Evolutionary conservation across 2,113 vertebrate genomes (phyloP), one percentile per base, ranked within the genome.

Genomic region (Albula goreensis): DNA sequence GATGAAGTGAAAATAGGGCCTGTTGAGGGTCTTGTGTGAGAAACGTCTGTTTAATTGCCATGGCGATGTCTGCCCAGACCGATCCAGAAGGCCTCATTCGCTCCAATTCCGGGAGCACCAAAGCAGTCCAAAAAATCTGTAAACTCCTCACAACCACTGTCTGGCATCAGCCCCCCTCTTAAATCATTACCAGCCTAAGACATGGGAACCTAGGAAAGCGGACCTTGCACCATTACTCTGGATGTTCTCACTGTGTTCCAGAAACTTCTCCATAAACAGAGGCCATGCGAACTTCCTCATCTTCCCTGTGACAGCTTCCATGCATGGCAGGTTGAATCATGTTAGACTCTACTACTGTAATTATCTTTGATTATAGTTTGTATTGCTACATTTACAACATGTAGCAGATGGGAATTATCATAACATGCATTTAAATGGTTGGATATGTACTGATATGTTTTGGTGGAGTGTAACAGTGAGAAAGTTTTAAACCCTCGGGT

Each of bases 141-240:
- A 74, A 78, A 79, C 80, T 84, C 82, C 77, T 53, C 63, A 80
- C 81, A 70, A 25, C 63, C 12, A 84, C 85, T 51, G 66, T 77
- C 78, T 83, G 81, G 85, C 85, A 80, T 56, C 60, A 41, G 48
- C 70, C n/a, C 10, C 0, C 22, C 50, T 25, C 84, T 85, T 85
- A 85, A 85, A 85, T 88, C 84, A 85, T 85, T 50, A 81, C 41
- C 66, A 83, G 84, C 53, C 79, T 52, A 41, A 41, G 70, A 60
- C 70, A 88, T 80, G 84, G 81, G 81, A 86, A 85, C 81, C 79
- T 63, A 51, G 15, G 25, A 52, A 83, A 79, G 52, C 57, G 84
- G 66, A 51, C 12, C 10, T 48, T 22, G 78, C 78, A 82, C 84
- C 87, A 70, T 79, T 85, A 83, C 85, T 88, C 82, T 56, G 83